These are phyloP conservation scores for Strix uralensis DNA, from an alignment of 2,113 vertebrate species.

Conservation along the genomic window DNA sequence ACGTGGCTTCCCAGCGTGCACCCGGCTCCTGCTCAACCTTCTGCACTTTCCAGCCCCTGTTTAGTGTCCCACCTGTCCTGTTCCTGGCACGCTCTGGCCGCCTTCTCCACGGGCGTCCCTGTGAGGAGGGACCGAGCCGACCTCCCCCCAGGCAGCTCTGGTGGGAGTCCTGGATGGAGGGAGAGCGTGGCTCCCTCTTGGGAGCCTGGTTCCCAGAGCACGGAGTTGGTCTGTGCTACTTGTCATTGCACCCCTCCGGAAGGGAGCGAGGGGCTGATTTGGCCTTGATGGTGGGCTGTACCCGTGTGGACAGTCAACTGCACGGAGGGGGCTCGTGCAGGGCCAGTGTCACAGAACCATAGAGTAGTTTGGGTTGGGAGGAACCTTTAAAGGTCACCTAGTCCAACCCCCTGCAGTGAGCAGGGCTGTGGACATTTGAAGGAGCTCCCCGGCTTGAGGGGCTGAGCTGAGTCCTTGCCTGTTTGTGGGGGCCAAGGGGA, in stretches of 20 bases:
- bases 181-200: accelerated
- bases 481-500: accelerated
- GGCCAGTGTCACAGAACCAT: accelerated
- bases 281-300: background rate
- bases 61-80: background rate
- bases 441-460: background rate
- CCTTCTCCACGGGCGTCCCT: accelerated
- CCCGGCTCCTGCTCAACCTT: accelerated
- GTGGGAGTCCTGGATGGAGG: background rate
- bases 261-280: background rate
- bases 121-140: background rate
- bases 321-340: accelerated
- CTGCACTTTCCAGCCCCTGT: accelerated
- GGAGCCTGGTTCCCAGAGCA: background rate
- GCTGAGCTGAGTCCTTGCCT: background rate
- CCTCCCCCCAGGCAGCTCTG: background rate
- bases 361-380: background rate
- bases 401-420: background rate
- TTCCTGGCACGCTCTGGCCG: background rate
- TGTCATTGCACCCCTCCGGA: too few species aligned
- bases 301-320: background rate
- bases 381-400: background rate
- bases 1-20: accelerated
- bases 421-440: accelerated
- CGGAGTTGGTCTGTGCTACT: accelerated